Base-by-base conservation (phyloP, 2,797 vertebrate species). In the Cirrhinus mrigala region DNA sequence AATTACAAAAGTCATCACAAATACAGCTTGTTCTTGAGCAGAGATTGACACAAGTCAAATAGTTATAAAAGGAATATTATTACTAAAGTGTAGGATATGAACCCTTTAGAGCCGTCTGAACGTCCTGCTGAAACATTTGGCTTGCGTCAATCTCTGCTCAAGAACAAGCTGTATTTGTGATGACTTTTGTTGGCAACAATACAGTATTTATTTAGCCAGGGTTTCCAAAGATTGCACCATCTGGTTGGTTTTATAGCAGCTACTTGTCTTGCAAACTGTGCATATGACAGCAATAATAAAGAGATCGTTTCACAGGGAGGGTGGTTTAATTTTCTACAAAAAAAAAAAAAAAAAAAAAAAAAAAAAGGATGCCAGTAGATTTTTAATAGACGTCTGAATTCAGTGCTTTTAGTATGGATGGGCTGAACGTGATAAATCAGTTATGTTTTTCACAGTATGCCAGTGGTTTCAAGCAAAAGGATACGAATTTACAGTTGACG, bases 281-380 rank as follows among this genome's bases (percentile, higher is more conserved):
- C 73, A 20, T 33, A 75, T 75, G 48, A 75, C 73, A 14, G 71
- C 46, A 74, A 74, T 50, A 74, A 50, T 29, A 52, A 52, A 52
- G 24, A 74, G 48, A 75, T 20, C 22, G 33, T 76, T 76, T 33
- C 11, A 3, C 1, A 3, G 27, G 18, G 33, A 22, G 50, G 18
- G 16, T 56, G 73, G 18, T 37, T 56, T 56, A 8, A 75, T 54
- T 14, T 11, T 54, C 50, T 12, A 37, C 71, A 16, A 46, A 48
- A 33, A 33, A 33, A 33, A 33, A 33, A 33, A 1, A 29, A 33
- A 33, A 33, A 33, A 29, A 29, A 52, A 33, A 33, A 1, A 29
- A 33, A 33, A 33, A 33, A 29, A 29, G 29, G 16, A 22, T 76
- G 71, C 1, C 71, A 29, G 11, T 18, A 18, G 71, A 52, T 74